Base-by-base conservation (phyloP, 2,797 vertebrate species). In the Ctenopoma kingsleyae region DNA sequence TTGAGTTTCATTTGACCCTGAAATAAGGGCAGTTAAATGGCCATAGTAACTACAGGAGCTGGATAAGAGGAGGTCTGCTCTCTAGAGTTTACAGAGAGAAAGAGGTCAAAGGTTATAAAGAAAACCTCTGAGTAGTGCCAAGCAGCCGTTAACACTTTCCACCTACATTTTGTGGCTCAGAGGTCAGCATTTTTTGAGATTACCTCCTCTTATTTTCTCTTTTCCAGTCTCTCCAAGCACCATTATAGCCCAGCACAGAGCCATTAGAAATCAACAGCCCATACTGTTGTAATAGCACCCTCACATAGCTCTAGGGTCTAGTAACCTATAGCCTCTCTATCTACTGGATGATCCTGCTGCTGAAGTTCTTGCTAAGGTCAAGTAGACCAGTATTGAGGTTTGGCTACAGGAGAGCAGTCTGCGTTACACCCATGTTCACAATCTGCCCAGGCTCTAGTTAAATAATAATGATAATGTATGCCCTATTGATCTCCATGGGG, bases 101-200 rank as follows among this genome's bases (percentile, higher is more conserved):
- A 20, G 51, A 76, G 86, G 87, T 50, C 85, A 85, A 84, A 91
- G 89, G 87, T 90, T 59, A 64, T 30, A 1, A 20, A 74, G 73
- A 77, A 80, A 77, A 56, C 61, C 57, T 62, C 51, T 51, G 70
- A 75, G 69, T 65, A 16, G 76, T 74, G 72, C 84, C 80, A 75
- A 67, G 35, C 69, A 88, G 86, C 84, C 50, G 81, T 91, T 89
- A 91, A 83, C 89, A 88, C 89, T 88, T 90, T 83, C 74, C 80
- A 78, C 78, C 82, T 78, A 80, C 71, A 84, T 88, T 89, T 82
- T 82, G 74, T 77, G 71, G 84, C 89, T 89, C 81, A 82, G 87
- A 83, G 91, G 91, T 92, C 92, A 93, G 91, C 89, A 86, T 88
- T 93, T 92, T 90, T 89, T 82, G 59, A 90, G 86, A 93, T 93